A percentile compares a stretch with the other conserved stretches of the same genome.
These are phyloP conservation scores for Drosophila paranaensis DNA, from an alignment of 2,888 invertebrate species.

Conservation along the genomic window DNA sequence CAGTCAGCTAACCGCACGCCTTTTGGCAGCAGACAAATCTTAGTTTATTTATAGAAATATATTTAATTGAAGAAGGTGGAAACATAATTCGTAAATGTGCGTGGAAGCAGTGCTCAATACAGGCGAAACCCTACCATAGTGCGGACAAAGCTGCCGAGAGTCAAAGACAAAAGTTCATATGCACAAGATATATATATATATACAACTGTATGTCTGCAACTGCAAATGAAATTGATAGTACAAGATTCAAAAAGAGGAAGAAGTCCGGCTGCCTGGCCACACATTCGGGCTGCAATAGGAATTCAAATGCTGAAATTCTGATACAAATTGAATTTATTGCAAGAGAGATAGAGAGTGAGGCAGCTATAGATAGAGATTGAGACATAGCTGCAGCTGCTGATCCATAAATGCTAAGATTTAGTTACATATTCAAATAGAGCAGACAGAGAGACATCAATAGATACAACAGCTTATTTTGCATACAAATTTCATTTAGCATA, in stretches of 20 bases:
- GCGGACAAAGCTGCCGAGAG: background rate
- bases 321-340: slow-evolving; percentile 3
- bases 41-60: no score
- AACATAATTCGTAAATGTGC: no score
- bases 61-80: no score
- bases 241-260: background rate
- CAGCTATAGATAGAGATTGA: background rate
- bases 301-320: background rate
- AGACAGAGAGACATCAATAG: background rate
- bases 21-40: no score
- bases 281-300: background rate
- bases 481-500: background rate
- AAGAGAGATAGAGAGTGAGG: background rate
- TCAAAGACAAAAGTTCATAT: background rate
- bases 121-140: background rate
- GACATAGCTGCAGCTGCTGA: background rate
- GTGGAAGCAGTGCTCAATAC: background rate
- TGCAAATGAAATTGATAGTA: background rate
- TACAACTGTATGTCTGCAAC: background rate
- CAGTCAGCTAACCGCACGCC: background rate
- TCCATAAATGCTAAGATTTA: slow-evolving; percentile 4
- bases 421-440: slow-evolving; percentile 2
- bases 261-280: background rate
- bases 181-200: background rate
- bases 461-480: slow-evolving; percentile 6